Evolutionary conservation across 2,113 vertebrate species (phyloP).

Genomic region (Vulpes lagopus): DNA sequence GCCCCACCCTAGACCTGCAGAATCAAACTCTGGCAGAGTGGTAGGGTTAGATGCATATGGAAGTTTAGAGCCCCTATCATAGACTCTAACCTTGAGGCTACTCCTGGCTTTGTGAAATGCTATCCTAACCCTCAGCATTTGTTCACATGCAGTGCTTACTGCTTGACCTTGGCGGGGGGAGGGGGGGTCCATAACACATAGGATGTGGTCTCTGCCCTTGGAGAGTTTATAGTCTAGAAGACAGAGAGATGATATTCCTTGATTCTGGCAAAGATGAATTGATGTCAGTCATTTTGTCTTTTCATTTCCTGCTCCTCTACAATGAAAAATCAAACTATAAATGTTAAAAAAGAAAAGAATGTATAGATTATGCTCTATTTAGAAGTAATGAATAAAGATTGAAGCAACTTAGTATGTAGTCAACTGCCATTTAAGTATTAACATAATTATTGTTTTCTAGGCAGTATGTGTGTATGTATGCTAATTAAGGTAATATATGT

Average conservation of each 20-base stretch:
- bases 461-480: not conserved
- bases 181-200: not conserved
- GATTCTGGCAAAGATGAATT: not conserved
- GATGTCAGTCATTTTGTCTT: not conserved
- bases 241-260: not conserved
- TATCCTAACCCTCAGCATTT: not conserved
- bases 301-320: constrained; percentile 34
- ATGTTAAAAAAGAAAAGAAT: not conserved
- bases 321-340: not conserved
- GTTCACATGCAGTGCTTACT: not conserved
- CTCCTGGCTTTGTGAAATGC: too few relatives aligned
- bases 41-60: not conserved
- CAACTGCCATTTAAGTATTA: not conserved
- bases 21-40: not conserved
- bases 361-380: not conserved
- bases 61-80: not conserved
- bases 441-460: not conserved
- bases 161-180: not conserved
- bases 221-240: not conserved
- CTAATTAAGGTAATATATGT: not conserved
- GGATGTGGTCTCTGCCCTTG: not conserved
- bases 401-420: not conserved
- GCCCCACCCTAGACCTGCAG: too few relatives aligned
- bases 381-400: not conserved
- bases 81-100: not conserved